Conservation (phyloP, 2,113 vertebrate genomes). For the Uria aalge region DNA sequence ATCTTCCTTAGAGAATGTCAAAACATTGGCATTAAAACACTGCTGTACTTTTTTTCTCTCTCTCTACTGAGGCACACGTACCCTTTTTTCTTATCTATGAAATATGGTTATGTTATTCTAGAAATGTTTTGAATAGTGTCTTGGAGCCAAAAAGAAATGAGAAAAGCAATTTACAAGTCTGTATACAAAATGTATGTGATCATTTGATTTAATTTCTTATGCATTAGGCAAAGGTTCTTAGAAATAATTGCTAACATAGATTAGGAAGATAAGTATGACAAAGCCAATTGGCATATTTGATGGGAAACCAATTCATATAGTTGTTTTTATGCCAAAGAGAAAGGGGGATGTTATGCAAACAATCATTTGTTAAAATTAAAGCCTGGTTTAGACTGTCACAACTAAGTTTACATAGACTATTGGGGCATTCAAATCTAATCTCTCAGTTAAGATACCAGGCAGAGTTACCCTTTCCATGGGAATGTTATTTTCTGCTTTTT, state of each 20-base stretch:
- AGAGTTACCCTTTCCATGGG: not conserved
- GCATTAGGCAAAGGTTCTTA: not conserved
- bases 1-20: not conserved
- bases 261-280: not conserved
- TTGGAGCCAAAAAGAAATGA: constrained; percentile 12
- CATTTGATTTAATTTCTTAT: not conserved
- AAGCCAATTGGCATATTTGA: not conserved
- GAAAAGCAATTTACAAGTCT: not conserved
- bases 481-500: not conserved
- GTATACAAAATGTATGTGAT: not conserved
- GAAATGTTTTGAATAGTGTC: constrained; percentile 12
- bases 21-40: not conserved
- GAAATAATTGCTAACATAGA: not conserved
- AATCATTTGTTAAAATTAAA: constrained; percentile 18
- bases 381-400: not conserved
- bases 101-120: not conserved
- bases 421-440: constrained; percentile 10
- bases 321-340: not conserved
- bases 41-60: not conserved
- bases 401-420: not conserved
- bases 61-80: not conserved
- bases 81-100: not conserved
- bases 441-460: not conserved
- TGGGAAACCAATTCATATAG: not conserved
- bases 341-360: not conserved